phyloP scores from a whole-genome alignment of 92 coral and sea anemone species.

The Isaurus tuberculatus region DNA sequence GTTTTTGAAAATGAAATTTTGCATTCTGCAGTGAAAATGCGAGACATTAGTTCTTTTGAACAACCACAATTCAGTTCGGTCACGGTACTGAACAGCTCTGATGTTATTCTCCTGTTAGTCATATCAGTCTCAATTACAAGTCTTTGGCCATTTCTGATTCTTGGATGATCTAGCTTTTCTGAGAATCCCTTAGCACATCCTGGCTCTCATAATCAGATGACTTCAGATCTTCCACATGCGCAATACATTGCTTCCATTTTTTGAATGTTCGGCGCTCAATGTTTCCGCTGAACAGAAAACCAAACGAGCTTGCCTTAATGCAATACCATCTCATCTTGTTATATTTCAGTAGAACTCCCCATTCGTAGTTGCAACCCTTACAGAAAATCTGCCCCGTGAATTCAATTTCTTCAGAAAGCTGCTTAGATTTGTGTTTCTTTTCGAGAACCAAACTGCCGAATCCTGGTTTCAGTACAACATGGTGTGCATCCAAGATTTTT shows the following conservation, averaged over 20 bases:
- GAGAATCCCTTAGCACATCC: background rate
- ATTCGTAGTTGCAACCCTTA: slow-evolving; percentile 58
- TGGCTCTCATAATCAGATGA: background rate
- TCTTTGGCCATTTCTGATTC: too few species aligned
- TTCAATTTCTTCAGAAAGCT: slow-evolving; percentile 42
- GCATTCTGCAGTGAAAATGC: too few species aligned
- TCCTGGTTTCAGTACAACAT: slow-evolving; percentile 59
- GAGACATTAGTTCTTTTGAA: too few species aligned
- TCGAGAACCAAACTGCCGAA: slow-evolving; percentile 37
- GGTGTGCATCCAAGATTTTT: slow-evolving; percentile 55
- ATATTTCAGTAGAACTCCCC: slow-evolving; percentile 76
- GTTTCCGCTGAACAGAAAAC: slow-evolving; percentile 51
- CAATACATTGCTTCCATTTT: slow-evolving; percentile 68
- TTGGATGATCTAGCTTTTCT: background rate
- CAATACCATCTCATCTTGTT: slow-evolving; percentile 65
- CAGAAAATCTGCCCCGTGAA: slow-evolving; percentile 67
- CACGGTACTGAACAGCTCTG: too few species aligned
- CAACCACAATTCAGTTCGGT: too few species aligned
- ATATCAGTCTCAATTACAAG: too few species aligned
- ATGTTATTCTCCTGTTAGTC: too few species aligned
- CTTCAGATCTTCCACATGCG: slow-evolving; percentile 52
- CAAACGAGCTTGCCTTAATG: slow-evolving; percentile 70
- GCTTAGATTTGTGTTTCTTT: slow-evolving; percentile 15
- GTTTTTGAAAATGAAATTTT: too few species aligned
- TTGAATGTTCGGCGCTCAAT: slow-evolving; percentile 46